Evolutionary conservation across 2,113 vertebrate genomes (phyloP).

Genomic region (Chloropsis cyanopogon): DNA sequence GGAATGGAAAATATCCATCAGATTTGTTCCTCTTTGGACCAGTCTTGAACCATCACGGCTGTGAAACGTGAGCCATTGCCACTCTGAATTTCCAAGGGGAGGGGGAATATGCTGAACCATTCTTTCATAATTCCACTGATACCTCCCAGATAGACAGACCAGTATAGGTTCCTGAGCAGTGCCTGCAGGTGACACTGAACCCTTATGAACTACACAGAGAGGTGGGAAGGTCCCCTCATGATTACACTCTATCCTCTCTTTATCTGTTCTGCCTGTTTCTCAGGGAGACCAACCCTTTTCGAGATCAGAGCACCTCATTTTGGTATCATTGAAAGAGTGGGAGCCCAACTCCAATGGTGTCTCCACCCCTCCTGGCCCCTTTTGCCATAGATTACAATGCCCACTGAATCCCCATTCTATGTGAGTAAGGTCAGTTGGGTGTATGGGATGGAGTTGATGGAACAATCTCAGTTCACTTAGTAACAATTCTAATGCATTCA

Average conservation of each 20-base stretch:
- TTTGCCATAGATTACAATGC: not conserved
- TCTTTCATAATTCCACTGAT: not conserved
- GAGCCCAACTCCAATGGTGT: not conserved
- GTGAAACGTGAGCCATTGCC: not conserved
- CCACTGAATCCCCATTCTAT: not conserved
- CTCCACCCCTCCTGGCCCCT: not conserved
- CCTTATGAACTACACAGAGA: not conserved
- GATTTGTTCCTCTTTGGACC: not conserved
- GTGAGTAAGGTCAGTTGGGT: not conserved
- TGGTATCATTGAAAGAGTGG: not conserved
- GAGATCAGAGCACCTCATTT: not conserved
- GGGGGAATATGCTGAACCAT: not conserved
- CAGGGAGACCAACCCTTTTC: not conserved
- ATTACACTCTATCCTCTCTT: not conserved
- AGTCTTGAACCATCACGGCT: not conserved
- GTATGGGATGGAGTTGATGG: not conserved
- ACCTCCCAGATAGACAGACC: not conserved
- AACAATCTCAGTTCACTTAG: not conserved
- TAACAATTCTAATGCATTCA: not conserved
- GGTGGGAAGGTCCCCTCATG: not conserved
- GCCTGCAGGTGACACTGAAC: not conserved
- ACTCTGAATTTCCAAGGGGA: not conserved
- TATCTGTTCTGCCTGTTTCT: not conserved
- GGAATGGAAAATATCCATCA: not conserved
- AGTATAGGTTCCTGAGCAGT: not conserved